These are phyloP conservation scores for Tychaedon coryphoeus DNA, from an alignment of 2,113 vertebrate species.

Conservation along the genomic window DNA sequence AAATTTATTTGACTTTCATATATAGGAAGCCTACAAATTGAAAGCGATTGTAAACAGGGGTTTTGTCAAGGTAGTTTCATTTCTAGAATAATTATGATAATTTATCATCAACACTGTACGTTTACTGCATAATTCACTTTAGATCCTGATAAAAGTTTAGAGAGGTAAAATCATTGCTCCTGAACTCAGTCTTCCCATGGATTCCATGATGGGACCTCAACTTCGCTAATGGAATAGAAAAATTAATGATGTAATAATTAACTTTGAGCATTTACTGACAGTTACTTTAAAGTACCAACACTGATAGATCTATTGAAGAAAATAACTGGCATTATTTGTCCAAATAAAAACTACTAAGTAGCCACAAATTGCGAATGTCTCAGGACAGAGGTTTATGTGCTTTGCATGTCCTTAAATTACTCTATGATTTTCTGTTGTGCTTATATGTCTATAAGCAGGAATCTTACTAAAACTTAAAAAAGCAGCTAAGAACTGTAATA, in stretches of 20 bases:
- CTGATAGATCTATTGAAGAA: background rate
- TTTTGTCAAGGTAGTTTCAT: background rate
- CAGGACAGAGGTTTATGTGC: background rate
- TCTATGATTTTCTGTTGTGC: background rate
- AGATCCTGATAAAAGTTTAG: background rate
- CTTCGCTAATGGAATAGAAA: background rate
- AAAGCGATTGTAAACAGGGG: background rate
- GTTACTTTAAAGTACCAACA: background rate
- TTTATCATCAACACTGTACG: background rate
- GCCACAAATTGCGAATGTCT: background rate
- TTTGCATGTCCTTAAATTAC: background rate
- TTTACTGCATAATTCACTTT: background rate
- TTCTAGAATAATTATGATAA: background rate
- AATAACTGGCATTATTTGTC: background rate
- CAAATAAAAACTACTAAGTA: background rate
- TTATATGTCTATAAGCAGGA: background rate
- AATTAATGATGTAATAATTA: background rate
- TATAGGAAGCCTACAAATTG: background rate
- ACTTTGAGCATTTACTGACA: background rate
- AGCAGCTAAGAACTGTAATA: background rate
- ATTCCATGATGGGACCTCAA: background rate
- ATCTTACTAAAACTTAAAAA: background rate
- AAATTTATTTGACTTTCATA: background rate
- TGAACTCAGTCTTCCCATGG: background rate
- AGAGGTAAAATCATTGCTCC: background rate